Evolutionary conservation across 2,888 invertebrate genomes (phyloP), one percentile per base, ranked within the genome.

Genomic region (Lacanobia wlatinum): DNA sequence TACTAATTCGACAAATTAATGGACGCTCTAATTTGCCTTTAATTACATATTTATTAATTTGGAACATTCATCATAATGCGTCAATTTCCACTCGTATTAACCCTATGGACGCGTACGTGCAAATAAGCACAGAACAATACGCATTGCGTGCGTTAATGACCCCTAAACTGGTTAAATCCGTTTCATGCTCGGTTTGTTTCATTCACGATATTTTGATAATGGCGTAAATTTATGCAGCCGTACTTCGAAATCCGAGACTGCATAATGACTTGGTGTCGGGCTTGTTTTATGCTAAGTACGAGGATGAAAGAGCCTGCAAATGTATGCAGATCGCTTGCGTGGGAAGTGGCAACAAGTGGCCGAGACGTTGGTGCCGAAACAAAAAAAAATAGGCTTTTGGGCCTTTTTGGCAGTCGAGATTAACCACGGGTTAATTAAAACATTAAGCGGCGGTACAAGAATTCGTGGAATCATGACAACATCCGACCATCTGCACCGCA

Each of bases 261-360:
- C 93, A 94, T 95, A 95, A 95, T 95, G 94, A 94, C 93, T 93
- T 86, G 88, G 90, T 94, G 94, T 94, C 91, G 92, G 91, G 89
- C 95, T 94, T 95, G 95, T 95, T 95, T 94, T 95, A 96, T 96
- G 96, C 95, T 94, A 96, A 96, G 90, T 92, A 89, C 92, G 90
- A 90, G 91, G 92, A 94, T 92, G 93, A 94, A 94, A 94, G 94
- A 94, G 92, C 92, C 91, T 91, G 93, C 90, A 93, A 93, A 93
- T 94, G 88, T 95, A 96, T 96, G 95, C 95, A 94, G 94, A 95
- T 94, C 92, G 91, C 85, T 91, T 91, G 94, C 95, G 96, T 96
- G 96, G 95, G 95, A 95, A 95, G 95, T 93, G 91, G 92, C 95
- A 95, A 96, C 96, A 95, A 95, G 95, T 95, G 94, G 92, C 89